A percentile compares a stretch with the other conserved stretches of the same genome.
Evolutionary conservation across 2,113 vertebrate species (phyloP).

Genomic region (Equus przewalskii): DNA sequence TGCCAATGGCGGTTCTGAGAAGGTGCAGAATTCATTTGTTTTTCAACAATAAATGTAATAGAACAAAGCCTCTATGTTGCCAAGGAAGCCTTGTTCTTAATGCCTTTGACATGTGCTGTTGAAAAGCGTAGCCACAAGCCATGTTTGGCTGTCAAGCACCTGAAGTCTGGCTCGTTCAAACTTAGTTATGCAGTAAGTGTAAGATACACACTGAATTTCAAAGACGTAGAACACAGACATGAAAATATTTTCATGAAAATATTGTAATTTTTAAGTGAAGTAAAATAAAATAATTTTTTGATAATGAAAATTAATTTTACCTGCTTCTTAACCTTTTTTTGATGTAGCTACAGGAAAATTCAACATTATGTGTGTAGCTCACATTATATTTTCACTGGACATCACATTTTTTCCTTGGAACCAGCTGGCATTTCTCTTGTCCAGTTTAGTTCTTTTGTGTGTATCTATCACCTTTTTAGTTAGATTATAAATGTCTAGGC

Average conservation of each 20-base stretch:
- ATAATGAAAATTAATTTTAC: not conserved
- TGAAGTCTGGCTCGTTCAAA: not conserved
- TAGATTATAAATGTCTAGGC: not conserved
- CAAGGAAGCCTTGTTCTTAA: not conserved
- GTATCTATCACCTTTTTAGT: not conserved
- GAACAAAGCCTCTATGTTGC: not conserved
- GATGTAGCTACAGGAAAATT: not conserved
- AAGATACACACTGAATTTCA: not conserved
- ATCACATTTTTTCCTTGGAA: not conserved
- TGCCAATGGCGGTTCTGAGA: not conserved
- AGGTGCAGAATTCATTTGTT: not conserved
- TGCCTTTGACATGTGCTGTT: accelerated
- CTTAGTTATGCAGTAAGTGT: not conserved
- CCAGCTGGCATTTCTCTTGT: not conserved
- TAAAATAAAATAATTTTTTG: not conserved
- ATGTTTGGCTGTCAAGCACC: not conserved
- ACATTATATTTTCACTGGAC: not conserved
- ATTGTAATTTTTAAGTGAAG: too few species aligned
- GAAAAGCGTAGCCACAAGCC: not conserved
- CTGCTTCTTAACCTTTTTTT: not conserved
- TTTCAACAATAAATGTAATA: not conserved
- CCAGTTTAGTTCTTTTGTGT: not conserved
- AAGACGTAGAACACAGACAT: not conserved
- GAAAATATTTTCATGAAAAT: too few species aligned
- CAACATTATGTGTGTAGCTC: accelerated